Evolutionary conservation across 2,888 invertebrate species (phyloP), one percentile per base, ranked within the genome.

Genomic region (Hedychridium roseum): DNA sequence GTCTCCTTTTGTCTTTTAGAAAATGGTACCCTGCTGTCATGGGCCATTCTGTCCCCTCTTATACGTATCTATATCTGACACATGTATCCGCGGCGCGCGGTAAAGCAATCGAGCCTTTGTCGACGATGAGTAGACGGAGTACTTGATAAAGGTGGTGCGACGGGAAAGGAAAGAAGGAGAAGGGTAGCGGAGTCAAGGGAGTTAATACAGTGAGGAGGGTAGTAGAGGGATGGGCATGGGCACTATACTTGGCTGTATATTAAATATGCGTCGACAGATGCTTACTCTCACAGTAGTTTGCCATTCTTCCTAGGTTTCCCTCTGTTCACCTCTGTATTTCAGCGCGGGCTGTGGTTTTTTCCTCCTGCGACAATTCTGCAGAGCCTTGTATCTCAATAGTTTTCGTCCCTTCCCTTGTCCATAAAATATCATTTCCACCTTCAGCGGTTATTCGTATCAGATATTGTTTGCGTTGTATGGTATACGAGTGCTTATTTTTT

Each of bases 201-300:
- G 50, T 7, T n/a, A n/a, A 49, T 51, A 27, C 18, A 12, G 11
- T 4, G 31, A 11, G 31, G 36, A 14, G 52, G 45, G 5, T 30
- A n/a, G 31, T 7, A n/a, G n/a, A n/a, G n/a, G n/a, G n/a, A n/a
- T n/a, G n/a, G n/a, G n/a, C n/a, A n/a, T n/a, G n/a, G n/a, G n/a
- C n/a, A n/a, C n/a, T n/a, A n/a, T n/a, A n/a, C n/a, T n/a, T n/a
- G n/a, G n/a, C 31, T 50, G 58, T 65, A 63, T 68, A 78, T 78
- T 69, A 76, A 78, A 77, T 78, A 76, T 77, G 74, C 76, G 66
- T 45, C 66, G 72, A 68, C 77, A 77, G 77, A 78, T 76, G 77
- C 71, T 69, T 68, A 61, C 68, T 76, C 72, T 70, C 76, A 76
- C 76, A 74, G 70, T 76, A 76, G 76, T 76, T 76, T 73, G 68